Evolutionary conservation across 2,113 vertebrate species (phyloP).

Genomic region (Piprites chloris): DNA sequence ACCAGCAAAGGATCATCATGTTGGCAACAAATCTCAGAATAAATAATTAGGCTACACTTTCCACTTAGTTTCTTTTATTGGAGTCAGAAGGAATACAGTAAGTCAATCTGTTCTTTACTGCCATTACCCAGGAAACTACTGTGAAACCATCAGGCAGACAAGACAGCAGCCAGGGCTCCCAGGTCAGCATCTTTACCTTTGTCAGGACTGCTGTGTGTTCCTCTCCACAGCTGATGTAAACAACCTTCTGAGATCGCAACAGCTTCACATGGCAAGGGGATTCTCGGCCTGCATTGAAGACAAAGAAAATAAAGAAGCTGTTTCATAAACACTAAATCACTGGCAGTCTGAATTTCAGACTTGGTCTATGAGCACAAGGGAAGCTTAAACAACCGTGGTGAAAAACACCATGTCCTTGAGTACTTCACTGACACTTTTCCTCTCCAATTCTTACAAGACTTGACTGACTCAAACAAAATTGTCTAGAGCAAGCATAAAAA

Average conservation of each 20-base stretch:
- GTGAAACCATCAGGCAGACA: neutral
- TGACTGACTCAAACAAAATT: neutral
- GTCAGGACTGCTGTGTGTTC: slow-evolving; percentile 92
- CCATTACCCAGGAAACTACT: neutral
- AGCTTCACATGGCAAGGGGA: slow-evolving; percentile 95
- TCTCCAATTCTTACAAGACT: neutral
- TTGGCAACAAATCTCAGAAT: neutral
- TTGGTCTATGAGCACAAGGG: fast-evolving
- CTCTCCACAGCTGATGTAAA: slow-evolving; percentile 94
- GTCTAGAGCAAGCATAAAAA: neutral
- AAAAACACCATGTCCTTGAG: neutral
- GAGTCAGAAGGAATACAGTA: neutral
- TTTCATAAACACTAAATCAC: neutral
- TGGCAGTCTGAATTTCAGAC: neutral
- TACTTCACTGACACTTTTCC: neutral
- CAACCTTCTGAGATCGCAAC: slow-evolving; percentile 91
- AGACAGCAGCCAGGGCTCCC: neutral
- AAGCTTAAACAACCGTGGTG: neutral
- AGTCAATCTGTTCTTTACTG: neutral
- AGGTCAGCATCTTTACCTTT: slow-evolving; percentile 79
- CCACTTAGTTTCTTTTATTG: neutral
- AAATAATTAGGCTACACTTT: neutral
- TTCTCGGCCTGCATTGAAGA: slow-evolving; percentile 80
- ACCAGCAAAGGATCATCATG: neutral
- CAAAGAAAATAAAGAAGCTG: neutral